Conservation (phyloP, 2,113 vertebrate genomes). For the Aphelocoma coerulescens region DNA sequence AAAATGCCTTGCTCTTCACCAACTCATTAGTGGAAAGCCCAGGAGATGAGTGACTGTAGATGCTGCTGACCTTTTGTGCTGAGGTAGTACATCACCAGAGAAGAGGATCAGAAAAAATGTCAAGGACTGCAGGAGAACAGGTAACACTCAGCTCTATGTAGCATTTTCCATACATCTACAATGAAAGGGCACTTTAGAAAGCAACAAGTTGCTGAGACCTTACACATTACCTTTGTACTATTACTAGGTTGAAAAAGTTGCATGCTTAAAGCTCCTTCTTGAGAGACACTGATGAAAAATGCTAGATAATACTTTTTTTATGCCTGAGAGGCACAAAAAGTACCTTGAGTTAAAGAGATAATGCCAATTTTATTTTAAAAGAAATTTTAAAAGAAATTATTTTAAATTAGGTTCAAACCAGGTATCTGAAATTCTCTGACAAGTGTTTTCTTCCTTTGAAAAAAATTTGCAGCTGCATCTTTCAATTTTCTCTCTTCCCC, state of each 20-base stretch:
- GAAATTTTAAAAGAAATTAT: neutral
- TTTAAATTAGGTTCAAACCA: neutral
- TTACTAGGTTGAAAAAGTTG: neutral
- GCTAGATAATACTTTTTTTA: neutral
- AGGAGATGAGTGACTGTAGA: neutral
- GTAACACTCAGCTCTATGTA: neutral
- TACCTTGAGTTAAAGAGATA: neutral
- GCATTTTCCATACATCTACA: neutral
- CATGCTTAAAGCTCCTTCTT: neutral
- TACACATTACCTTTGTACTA: neutral
- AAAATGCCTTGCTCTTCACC: constrained; percentile 12
- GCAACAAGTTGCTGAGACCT: neutral
- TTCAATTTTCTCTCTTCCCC: neutral
- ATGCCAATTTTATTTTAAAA: neutral
- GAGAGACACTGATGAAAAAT: neutral
- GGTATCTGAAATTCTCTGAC: neutral
- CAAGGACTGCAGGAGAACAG: neutral
- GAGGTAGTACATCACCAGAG: neutral
- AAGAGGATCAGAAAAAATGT: neutral
- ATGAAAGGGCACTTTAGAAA: neutral
- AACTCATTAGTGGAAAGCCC: neutral
- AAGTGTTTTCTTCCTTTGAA: neutral
- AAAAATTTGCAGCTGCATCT: neutral
- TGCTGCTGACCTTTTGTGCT: neutral
- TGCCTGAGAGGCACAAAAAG: neutral